Percentiles rank a stretch among this genome's conserved stretches.
Conservation (phyloP, 23 tunicate species). For the Oikopleura dioica region DNA sequence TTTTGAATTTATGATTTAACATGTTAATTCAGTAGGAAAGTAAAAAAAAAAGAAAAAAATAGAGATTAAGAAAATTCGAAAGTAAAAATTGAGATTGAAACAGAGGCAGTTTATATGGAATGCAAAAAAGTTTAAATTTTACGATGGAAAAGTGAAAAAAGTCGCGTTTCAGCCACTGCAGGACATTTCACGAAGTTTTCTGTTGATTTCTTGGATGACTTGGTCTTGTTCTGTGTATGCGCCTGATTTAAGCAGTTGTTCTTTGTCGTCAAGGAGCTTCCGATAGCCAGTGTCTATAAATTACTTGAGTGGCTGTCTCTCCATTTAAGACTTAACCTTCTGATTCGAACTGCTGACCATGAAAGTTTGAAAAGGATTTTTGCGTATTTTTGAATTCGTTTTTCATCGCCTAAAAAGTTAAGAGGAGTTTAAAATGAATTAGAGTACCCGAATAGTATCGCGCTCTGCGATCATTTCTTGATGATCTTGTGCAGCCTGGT, state of each 20-base stretch:
- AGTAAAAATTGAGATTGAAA: no score
- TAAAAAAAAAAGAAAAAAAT: no score
- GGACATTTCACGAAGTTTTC: constrained; percentile 79
- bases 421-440: background rate
- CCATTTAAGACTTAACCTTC: constrained; percentile 10
- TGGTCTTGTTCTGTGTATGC: constrained; percentile 65
- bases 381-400: constrained; percentile 2
- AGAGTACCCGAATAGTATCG: constrained; percentile 12
- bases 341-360: background rate
- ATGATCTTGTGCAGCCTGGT: constrained; percentile 43
- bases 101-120: no score
- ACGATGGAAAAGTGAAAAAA: no score
- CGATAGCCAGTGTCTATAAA: no score
- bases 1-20: no score
- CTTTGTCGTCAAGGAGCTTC: constrained; percentile 77
- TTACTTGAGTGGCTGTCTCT: no score
- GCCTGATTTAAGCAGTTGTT: constrained; percentile 68
- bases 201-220: constrained; percentile 63
- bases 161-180: background rate
- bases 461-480: constrained; percentile 27
- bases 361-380: background rate
- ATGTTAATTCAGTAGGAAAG: no score
- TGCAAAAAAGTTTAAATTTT: no score
- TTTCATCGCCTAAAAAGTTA: background rate
- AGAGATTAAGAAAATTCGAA: no score